Percentiles rank a stretch among this genome's conserved stretches.
Conservation (phyloP, 1,140 invertebrate species). For the Lepidurus couesii region DNA sequence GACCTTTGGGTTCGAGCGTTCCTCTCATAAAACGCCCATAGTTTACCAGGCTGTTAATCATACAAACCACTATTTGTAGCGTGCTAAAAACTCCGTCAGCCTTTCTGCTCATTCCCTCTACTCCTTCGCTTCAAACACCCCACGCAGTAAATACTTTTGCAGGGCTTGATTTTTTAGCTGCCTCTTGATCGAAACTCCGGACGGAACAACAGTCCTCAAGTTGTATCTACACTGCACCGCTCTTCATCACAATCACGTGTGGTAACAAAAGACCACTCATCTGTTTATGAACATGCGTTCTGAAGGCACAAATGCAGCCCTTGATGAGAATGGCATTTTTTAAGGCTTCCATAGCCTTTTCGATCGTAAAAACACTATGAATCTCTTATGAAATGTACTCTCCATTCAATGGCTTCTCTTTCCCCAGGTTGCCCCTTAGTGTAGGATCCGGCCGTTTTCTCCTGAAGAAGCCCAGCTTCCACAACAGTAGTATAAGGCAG, state of each 20-base stretch:
- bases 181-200: not conserved
- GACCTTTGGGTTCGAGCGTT: not conserved
- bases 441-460: conserved; percentile 67
- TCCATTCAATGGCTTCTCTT: conserved; percentile 45
- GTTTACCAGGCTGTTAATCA: not conserved
- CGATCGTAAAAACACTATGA: not conserved
- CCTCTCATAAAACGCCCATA: not conserved
- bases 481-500: conserved; percentile 66
- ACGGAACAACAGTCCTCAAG: conserved; percentile 9
- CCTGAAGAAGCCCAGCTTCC: conserved; percentile 86
- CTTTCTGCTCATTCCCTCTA: not conserved
- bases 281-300: conserved; percentile 15
- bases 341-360: not conserved
- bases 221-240: conserved; percentile 5
- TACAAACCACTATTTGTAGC: conserved; percentile 3
- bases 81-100: not conserved
- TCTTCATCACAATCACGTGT: conserved; percentile 14
- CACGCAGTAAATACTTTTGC: not conserved
- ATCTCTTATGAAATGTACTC: conserved; percentile 37
- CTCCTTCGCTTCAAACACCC: not conserved
- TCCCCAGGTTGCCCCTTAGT: conserved; percentile 71
- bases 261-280: conserved; percentile 3
- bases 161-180: not conserved
- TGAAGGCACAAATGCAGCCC: conserved; percentile 6
- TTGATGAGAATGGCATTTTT: not conserved